phyloP scores from a whole-genome alignment of 2,797 vertebrate genomes.

The Eurystomus glaucurus region DNA sequence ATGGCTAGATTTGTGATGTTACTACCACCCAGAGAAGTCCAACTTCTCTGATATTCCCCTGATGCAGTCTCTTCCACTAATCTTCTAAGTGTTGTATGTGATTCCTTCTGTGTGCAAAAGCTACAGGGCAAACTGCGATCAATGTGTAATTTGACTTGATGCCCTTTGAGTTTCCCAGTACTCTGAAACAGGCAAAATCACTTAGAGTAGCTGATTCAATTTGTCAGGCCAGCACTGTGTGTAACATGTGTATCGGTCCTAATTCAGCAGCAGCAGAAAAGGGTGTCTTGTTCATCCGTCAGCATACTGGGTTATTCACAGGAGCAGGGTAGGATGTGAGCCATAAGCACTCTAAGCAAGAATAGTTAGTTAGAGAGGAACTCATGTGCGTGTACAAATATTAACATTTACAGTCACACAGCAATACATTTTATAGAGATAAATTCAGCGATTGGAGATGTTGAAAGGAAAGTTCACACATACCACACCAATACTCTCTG shows the following conservation, averaged over 20 bases:
- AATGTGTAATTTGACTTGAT: slow-evolving; percentile 79
- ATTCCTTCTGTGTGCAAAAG: slow-evolving; percentile 70
- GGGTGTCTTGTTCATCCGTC: slow-evolving; percentile 39
- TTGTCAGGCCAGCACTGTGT: slow-evolving; percentile 66
- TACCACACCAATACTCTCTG: not conserved
- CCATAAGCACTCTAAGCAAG: slow-evolving; percentile 10
- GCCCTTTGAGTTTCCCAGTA: slow-evolving; percentile 77
- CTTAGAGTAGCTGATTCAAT: slow-evolving; percentile 76
- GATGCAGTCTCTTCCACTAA: slow-evolving; percentile 48
- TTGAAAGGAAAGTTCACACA: not conserved
- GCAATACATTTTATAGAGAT: not conserved
- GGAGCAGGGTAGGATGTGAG: slow-evolving; percentile 10
- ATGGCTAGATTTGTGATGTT: not conserved
- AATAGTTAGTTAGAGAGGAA: slow-evolving; percentile 16
- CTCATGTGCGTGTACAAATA: not conserved
- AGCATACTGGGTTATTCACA: slow-evolving; percentile 1
- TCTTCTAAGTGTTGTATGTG: slow-evolving; percentile 60
- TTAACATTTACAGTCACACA: not conserved
- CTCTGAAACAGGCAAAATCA: slow-evolving; percentile 77
- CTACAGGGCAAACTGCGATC: slow-evolving; percentile 74
- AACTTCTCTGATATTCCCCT: slow-evolving; percentile 66
- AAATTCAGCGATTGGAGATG: not conserved
- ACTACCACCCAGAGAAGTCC: slow-evolving; percentile 12
- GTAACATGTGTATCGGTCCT: slow-evolving; percentile 47
- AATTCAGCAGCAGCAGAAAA: slow-evolving; percentile 55